Evolutionary conservation across 2,888 invertebrate genomes (phyloP).

Genomic region (Drosophila setosimentum): DNA sequence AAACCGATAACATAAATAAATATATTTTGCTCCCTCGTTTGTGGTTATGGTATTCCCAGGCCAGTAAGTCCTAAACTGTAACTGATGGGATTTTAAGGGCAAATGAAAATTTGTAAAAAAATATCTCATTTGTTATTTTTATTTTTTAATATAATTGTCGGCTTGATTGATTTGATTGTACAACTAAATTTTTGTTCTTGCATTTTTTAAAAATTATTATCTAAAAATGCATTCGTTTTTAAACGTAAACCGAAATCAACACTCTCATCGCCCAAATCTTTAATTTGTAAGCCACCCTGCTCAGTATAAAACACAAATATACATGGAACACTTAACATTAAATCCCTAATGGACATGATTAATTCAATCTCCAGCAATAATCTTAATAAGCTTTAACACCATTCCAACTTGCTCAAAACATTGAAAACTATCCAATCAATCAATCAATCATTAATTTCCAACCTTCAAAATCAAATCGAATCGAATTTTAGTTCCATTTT

Average conservation of each 20-base stretch:
- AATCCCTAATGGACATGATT: background rate
- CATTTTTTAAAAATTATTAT: background rate
- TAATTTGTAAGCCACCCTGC: background rate
- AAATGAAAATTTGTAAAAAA: background rate
- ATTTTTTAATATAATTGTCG: background rate
- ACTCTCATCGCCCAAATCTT: too few species aligned
- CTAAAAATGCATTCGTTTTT: background rate
- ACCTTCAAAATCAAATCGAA: background rate
- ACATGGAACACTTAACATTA: background rate
- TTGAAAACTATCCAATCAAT: background rate
- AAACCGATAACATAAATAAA: background rate
- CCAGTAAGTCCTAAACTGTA: background rate
- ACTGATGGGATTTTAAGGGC: background rate
- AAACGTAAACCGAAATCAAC: too few species aligned
- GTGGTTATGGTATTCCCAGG: too few species aligned
- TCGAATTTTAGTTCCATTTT: background rate
- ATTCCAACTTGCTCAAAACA: background rate
- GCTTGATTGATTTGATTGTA: background rate
- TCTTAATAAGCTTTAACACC: background rate
- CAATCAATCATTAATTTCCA: background rate
- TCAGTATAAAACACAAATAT: background rate
- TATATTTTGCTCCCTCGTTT: background rate
- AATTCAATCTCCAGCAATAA: background rate
- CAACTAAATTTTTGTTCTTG: accelerated
- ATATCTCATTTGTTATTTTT: background rate